Conservation (phyloP, 2,888 invertebrate species). For the Trachelus iudaicus region DNA sequence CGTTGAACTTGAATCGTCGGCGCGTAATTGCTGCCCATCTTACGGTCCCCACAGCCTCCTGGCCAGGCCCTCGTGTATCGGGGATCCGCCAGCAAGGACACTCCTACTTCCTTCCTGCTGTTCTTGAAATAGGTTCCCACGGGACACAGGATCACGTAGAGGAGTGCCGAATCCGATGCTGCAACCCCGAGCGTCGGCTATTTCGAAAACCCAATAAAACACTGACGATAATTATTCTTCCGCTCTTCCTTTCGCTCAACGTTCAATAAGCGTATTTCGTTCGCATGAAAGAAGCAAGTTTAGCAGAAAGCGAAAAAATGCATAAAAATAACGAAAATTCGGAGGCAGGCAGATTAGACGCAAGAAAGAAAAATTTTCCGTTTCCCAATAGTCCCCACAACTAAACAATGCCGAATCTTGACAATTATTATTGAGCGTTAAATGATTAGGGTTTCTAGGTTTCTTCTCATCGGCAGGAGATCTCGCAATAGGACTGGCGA, state of each 20-base stretch:
- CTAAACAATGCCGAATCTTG: neutral
- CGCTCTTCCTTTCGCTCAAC: too few species aligned
- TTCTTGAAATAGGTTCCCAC: conserved; percentile 92
- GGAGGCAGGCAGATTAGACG: too few species aligned
- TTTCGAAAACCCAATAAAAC: neutral
- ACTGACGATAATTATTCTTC: neutral
- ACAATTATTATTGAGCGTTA: neutral
- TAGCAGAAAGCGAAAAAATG: too few species aligned
- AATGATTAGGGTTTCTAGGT: neutral
- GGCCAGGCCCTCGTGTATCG: conserved; percentile 89
- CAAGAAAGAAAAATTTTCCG: too few species aligned
- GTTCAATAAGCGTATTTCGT: too few species aligned
- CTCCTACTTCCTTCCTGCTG: conserved; percentile 72
- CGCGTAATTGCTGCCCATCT: conserved; percentile 95
- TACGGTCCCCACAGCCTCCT: conserved; percentile 92
- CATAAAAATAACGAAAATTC: too few species aligned
- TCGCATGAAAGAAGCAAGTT: too few species aligned
- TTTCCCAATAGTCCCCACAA: too few species aligned
- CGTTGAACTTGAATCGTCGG: conserved; percentile 88
- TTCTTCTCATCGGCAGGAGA: neutral
- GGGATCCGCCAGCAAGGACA: conserved; percentile 94
- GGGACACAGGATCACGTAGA: conserved; percentile 92
- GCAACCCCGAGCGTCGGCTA: conserved; percentile 94
- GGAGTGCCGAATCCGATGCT: conserved; percentile 85
- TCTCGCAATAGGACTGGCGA: neutral